Evolutionary conservation across 2,797 vertebrate species (phyloP).

Genomic region (Octomys mimax): DNA sequence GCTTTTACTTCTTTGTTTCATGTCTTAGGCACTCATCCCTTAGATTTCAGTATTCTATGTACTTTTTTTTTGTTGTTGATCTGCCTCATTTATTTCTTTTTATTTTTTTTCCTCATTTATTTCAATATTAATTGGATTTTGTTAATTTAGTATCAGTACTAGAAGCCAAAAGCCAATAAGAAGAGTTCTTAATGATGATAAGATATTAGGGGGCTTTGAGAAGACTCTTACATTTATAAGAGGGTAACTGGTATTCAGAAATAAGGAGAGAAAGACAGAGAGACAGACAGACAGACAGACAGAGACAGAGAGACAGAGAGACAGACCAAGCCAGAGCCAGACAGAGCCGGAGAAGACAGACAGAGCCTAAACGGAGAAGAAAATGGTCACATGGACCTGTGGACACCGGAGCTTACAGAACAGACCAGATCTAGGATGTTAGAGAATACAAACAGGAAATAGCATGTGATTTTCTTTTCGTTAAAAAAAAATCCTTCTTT

Average conservation of each 20-base stretch:
- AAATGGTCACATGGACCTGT: conserved; percentile 40
- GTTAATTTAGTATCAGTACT: conserved; percentile 85
- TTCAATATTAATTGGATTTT: conserved; percentile 87
- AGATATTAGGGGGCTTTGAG: conserved; percentile 62
- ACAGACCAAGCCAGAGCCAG: neutral
- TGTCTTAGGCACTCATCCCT: neutral
- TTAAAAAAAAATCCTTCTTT: neutral
- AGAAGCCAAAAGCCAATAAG: conserved; percentile 82
- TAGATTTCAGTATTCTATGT: conserved; percentile 77
- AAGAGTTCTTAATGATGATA: conserved; percentile 79
- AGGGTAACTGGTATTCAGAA: conserved; percentile 76
- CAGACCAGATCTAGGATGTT: conserved; percentile 77
- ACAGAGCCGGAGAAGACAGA: neutral
- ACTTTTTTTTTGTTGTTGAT: conserved; percentile 81
- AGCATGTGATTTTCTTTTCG: conserved; percentile 40
- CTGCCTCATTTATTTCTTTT: conserved; percentile 83
- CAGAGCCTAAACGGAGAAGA: neutral
- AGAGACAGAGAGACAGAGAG: neutral
- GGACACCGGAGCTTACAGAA: conserved; percentile 66
- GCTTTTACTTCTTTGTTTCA: conserved; percentile 63
- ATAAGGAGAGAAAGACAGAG: neutral
- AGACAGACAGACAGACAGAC: neutral
- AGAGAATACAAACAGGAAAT: conserved; percentile 76
- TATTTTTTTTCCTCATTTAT: conserved; percentile 79
- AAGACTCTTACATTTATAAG: conserved; percentile 60